Evolutionary conservation across 2,888 invertebrate genomes (phyloP), one percentile per base, ranked within the genome.

Genomic region (Onchidella celtica): DNA sequence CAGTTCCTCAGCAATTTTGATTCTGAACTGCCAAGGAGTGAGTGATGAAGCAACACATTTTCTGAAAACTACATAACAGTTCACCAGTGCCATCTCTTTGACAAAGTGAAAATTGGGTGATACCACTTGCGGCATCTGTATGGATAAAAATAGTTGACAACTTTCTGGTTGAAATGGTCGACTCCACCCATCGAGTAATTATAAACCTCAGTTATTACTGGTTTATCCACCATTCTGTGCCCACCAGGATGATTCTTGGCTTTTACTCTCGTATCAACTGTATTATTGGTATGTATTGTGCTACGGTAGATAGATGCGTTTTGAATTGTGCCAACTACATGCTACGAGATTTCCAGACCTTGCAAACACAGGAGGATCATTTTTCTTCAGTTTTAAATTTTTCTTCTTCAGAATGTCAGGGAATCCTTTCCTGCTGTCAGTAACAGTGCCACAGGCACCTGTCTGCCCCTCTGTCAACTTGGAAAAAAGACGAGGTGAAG

Each of bases 241-340:
- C 81, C 81, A 17, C 57, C 63, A 27, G 59, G 11, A 24, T 40
- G 70, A 27, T 72, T 34, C 47, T 63, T 57, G 14, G 55, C 36
- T n/a, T 70, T 73, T 38, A 84, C 55, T 34, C 47, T 27, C 68
- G 61, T 74, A 38, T 40, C 55, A 14, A 70, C 29, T n/a, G 59
- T 59, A 21, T 59, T 61, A 32, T 75, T 40, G 24, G 57, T 38
- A 70, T 75, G 70, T 66, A 61, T 40, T 32, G 76, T 59, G 6
- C 38, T 70, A 17, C n/a, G 76, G 38, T 17, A 75, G 40, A 21
- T n/a, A 24, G 14, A 83, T 84, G 6, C 84, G 72, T 34, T 86
- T 87, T 27, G 82, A 83, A 63, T 86, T 84, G 21, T 82, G 80
- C 87, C 84, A 84, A 17, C 79, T 81, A 82, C 87, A 87, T 2